Evolutionary conservation across 2,888 invertebrate genomes (phyloP).

Genomic region (Tolmerus cingulatus): DNA sequence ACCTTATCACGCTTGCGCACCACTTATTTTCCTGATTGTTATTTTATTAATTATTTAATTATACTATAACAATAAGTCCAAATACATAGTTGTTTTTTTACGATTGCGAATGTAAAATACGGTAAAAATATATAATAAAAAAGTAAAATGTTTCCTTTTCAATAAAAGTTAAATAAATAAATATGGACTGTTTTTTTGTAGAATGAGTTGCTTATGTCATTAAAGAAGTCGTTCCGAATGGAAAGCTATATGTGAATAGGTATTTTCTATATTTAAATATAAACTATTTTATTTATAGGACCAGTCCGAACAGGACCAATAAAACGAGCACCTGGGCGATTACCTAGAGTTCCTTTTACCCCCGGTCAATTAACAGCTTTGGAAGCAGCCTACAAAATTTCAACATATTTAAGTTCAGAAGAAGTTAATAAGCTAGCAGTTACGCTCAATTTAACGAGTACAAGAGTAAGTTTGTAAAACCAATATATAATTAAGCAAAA

Average conservation of each 20-base stretch:
- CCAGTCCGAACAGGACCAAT: slow-evolving; percentile 59
- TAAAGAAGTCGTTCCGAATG: background rate
- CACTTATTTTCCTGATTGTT: too few relatives aligned
- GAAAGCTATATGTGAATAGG: background rate
- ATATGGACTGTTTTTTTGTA: too few relatives aligned
- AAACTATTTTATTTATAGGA: slow-evolving; percentile 51
- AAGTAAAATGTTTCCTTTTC: too few relatives aligned
- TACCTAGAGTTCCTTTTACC: slow-evolving; percentile 76
- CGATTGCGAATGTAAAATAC: too few relatives aligned
- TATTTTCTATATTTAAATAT: background rate
- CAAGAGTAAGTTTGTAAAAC: slow-evolving; percentile 66
- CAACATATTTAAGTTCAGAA: slow-evolving; percentile 73
- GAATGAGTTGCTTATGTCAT: too few relatives aligned
- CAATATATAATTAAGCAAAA: background rate
- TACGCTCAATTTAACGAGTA: slow-evolving; percentile 70
- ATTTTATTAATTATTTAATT: too few relatives aligned
- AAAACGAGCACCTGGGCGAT: slow-evolving; percentile 68
- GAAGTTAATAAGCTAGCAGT: slow-evolving; percentile 71
- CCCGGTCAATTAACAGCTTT: slow-evolving; percentile 70
- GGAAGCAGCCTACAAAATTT: slow-evolving; percentile 71
- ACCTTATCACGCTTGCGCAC: too few relatives aligned
- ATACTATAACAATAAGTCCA: too few relatives aligned
- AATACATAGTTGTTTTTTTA: too few relatives aligned
- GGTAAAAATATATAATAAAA: too few relatives aligned
- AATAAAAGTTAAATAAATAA: too few relatives aligned